Evolutionary conservation across 1,140 invertebrate genomes (phyloP).

Genomic region (Nilaparvata lugens): DNA sequence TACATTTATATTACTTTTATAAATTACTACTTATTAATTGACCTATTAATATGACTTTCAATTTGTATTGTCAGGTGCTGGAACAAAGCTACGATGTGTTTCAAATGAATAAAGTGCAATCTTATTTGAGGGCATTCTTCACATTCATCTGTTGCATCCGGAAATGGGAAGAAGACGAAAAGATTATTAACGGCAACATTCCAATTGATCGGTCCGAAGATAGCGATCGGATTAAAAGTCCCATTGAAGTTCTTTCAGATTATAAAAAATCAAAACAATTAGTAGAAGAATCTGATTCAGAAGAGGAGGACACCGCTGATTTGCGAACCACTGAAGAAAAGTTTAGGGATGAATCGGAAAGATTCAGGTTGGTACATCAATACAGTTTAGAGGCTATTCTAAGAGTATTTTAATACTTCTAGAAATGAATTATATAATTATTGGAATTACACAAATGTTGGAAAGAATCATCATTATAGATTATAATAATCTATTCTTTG

Average conservation of each 20-base stretch:
- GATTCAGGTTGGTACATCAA: not conserved
- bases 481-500: too few species aligned
- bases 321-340: slow-evolving; percentile 42
- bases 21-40: too few species aligned
- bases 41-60: too few species aligned
- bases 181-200: slow-evolving; percentile 3
- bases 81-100: slow-evolving; percentile 45
- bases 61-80: slow-evolving; percentile 38
- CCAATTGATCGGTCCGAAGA: not conserved
- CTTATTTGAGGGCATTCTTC: slow-evolving; percentile 53
- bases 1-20: too few species aligned
- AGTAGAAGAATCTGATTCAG: slow-evolving; percentile 12
- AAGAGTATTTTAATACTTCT: too few species aligned
- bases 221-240: not conserved
- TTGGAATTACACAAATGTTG: too few species aligned
- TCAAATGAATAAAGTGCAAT: slow-evolving; percentile 41
- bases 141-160: slow-evolving; percentile 48
- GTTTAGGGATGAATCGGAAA: slow-evolving; percentile 38
- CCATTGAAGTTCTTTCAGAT: slow-evolving; percentile 21
- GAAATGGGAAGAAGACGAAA: slow-evolving; percentile 35
- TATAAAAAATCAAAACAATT: slow-evolving; percentile 22
- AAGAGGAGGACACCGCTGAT: not conserved
- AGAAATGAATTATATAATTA: too few species aligned
- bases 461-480: too few species aligned
- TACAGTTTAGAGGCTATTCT: not conserved